Conservation (phyloP, 2,888 invertebrate species). For the Oeneis ivallda region DNA sequence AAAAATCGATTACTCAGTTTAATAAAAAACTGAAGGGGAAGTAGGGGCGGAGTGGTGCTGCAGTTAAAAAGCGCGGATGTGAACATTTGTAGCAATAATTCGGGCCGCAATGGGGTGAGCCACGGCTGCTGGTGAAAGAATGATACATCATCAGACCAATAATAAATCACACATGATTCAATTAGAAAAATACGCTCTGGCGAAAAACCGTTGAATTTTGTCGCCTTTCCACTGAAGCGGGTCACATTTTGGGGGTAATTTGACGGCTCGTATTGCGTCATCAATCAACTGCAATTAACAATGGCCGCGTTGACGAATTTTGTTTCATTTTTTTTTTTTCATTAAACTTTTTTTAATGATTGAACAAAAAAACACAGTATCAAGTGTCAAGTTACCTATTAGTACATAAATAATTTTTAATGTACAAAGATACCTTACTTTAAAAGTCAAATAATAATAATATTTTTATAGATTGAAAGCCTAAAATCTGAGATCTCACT, state of each 20-base stretch:
- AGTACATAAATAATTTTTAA: neutral
- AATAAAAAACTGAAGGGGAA: slow-evolving; percentile 70
- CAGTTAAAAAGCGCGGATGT: slow-evolving; percentile 73
- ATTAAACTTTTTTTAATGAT: slow-evolving; percentile 16
- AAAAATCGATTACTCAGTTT: slow-evolving; percentile 57
- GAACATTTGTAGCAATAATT: slow-evolving; percentile 79
- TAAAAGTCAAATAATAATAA: neutral
- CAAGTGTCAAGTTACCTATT: neutral
- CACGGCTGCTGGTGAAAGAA: slow-evolving; percentile 79
- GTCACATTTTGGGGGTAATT: slow-evolving; percentile 69
- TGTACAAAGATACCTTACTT: neutral
- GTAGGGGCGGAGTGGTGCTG: slow-evolving; percentile 52
- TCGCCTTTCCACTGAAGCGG: slow-evolving; percentile 57
- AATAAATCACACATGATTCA: slow-evolving; percentile 82
- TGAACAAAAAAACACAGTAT: slow-evolving; percentile 1
- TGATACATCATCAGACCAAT: slow-evolving; percentile 81
- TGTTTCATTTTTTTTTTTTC: slow-evolving; percentile 27
- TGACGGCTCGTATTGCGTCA: slow-evolving; percentile 74
- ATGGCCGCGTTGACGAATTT: slow-evolving; percentile 39
- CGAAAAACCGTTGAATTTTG: slow-evolving; percentile 65
- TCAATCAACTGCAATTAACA: slow-evolving; percentile 75
- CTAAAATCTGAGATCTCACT: no score
- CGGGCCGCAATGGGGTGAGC: slow-evolving; percentile 74
- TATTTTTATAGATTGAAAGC: no score
- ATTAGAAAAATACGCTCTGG: slow-evolving; percentile 76